Evolutionary conservation across 2,888 invertebrate genomes (phyloP).

Genomic region (Pristionchus exspectatus): DNA sequence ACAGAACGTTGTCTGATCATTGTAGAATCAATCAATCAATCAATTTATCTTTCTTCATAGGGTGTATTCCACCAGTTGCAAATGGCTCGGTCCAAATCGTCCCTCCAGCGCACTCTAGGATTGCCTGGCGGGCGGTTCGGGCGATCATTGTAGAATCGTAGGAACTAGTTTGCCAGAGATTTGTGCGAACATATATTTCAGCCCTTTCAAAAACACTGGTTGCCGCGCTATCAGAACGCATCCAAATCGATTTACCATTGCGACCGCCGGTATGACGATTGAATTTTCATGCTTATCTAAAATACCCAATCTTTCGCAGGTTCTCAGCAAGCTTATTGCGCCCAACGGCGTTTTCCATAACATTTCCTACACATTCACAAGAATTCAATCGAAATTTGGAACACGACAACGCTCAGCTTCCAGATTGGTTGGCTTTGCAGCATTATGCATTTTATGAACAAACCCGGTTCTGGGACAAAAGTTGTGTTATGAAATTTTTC

Average conservation of each 20-base stretch:
- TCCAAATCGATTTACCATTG: not conserved
- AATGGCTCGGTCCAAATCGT: too few relatives aligned
- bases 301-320: not conserved
- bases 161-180: too few relatives aligned
- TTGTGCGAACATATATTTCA: not conserved
- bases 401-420: not conserved
- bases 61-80: too few relatives aligned
- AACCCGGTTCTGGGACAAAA: too few relatives aligned
- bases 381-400: not conserved
- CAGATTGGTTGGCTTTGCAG: not conserved
- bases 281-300: not conserved
- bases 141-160: too few relatives aligned
- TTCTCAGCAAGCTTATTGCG: not conserved
- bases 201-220: conserved; percentile 12
- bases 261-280: not conserved
- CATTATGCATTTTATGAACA: too few relatives aligned
- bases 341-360: not conserved
- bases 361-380: not conserved
- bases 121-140: too few relatives aligned
- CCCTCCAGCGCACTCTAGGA: too few relatives aligned
- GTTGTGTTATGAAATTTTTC: too few relatives aligned
- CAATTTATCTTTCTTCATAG: too few relatives aligned
- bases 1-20: too few relatives aligned
- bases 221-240: not conserved
- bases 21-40: too few relatives aligned